Conservation (phyloP, 2,797 vertebrate species). For the Labeo calbasu region DNA sequence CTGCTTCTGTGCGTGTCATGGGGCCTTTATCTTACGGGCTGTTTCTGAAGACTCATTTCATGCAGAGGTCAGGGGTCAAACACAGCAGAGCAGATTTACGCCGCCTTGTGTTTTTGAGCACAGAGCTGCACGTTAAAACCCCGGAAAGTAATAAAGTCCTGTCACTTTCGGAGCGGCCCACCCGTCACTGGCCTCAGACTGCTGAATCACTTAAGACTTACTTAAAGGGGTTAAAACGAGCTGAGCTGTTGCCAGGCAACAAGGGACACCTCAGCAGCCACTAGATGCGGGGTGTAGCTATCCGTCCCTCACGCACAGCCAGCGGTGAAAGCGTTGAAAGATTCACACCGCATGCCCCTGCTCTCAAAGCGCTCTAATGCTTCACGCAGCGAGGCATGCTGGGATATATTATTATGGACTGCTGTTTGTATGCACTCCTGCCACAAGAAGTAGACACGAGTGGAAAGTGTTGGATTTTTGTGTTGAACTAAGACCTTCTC, state of each 20-base stretch:
- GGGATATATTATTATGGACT: slow-evolving; percentile 26
- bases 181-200: slow-evolving; percentile 31
- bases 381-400: slow-evolving; percentile 32
- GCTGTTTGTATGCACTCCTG: slow-evolving; percentile 39
- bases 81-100: not conserved
- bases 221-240: slow-evolving; percentile 64
- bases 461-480: slow-evolving; percentile 26
- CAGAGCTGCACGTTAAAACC: not conserved
- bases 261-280: slow-evolving; percentile 66
- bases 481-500: slow-evolving; percentile 36
- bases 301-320: slow-evolving; percentile 41
- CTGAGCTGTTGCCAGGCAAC: slow-evolving; percentile 79
- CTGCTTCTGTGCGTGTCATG: not conserved
- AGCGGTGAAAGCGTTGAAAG: slow-evolving; percentile 45
- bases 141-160: slow-evolving; percentile 31
- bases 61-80: slow-evolving; percentile 10
- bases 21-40: not conserved
- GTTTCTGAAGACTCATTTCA: not conserved
- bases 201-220: slow-evolving; percentile 54
- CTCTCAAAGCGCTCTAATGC: slow-evolving; percentile 42
- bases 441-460: slow-evolving; percentile 16
- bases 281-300: slow-evolving; percentile 56
- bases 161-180: slow-evolving; percentile 26
- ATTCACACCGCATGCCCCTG: slow-evolving; percentile 38
- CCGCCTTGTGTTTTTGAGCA: not conserved